Evolutionary conservation across 2,888 invertebrate species (phyloP), one percentile per base, ranked within the genome.

Genomic region (Drosophila atripex): DNA sequence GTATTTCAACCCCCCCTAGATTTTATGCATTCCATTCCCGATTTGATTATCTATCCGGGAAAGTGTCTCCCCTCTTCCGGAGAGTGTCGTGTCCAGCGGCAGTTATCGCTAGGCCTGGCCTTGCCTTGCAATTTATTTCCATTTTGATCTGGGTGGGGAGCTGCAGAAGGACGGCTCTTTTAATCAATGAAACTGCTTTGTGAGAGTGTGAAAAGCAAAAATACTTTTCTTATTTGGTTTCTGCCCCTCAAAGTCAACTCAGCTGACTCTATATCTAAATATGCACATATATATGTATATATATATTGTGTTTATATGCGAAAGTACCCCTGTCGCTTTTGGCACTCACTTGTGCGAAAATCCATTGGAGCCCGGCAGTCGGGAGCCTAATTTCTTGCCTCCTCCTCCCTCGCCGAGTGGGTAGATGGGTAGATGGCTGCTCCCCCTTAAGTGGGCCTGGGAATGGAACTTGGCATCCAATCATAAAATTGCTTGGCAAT

Each of bases 291-390:
- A n/a, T n/a, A n/a, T n/a, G n/a, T n/a, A n/a, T n/a, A 25, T 30
- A 21, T 32, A 28, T 49, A 63, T 69, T 59, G 50, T 38, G 32
- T 52, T 23, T 46, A 32, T 68, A 51, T 64, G 50, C 47, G 35
- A 43, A 51, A 58, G 49, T 54, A 54, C 52, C 59, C 63, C 75
- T 80, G 87, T 80, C 78, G 80, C 78, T 85, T 84, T 82, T 82
- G 87, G 85, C 82, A 85, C 88, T 85, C 78, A 76, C 70, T 86
- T 77, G 76, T 88, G 89, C 80, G 84, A 88, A 86, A 88, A 86
- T 73, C 77, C 84, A 77, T 74, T 84, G 92, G 93, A 93, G 93
- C 93, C 93, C 92, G 93, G 88, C 93, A 90, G 92, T 80, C 92
- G 91, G 93, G 93, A 93, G 93, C 93, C 93, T 92, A 70, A 59